Conservation (phyloP, 2,888 invertebrate species). For the Camponotus fellah region DNA sequence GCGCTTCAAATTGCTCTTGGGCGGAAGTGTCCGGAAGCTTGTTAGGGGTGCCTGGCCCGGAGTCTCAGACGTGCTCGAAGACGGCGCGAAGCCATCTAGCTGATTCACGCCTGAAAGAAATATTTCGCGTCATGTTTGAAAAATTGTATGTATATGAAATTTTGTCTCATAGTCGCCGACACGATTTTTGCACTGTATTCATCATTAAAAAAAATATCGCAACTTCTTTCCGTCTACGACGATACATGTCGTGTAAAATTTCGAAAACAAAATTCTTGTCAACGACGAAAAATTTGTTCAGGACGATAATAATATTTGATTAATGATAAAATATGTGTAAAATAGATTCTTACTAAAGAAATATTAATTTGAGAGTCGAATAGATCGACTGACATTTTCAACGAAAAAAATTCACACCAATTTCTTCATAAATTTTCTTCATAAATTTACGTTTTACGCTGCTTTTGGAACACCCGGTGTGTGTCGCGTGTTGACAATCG, state of each 20-base stretch:
- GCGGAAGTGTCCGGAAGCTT: constrained; percentile 77
- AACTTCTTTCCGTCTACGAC: not conserved
- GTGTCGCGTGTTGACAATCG: constrained; percentile 71
- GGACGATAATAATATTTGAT: not conserved
- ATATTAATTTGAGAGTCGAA: constrained; percentile 1
- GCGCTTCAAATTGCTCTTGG: constrained; percentile 90
- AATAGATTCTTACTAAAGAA: not conserved
- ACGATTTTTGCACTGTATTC: not conserved
- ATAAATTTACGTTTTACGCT: not conserved
- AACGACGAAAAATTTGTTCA: not conserved
- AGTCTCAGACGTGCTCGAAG: constrained; percentile 63
- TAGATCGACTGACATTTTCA: constrained; percentile 12
- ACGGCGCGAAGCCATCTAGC: constrained; percentile 76
- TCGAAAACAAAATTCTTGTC: constrained; percentile 16
- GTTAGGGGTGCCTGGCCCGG: constrained; percentile 75
- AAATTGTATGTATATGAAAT: not conserved
- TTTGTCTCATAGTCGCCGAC: not conserved
- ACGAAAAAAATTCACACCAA: not conserved
- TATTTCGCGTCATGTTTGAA: not conserved
- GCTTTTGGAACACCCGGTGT: constrained; percentile 31
- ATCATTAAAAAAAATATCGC: not conserved
- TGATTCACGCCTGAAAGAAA: constrained; percentile 67
- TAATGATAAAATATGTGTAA: not conserved
- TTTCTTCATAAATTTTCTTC: not conserved
- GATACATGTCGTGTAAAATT: not conserved